phyloP scores from a whole-genome alignment of 2,888 invertebrate species.

The Megaustenia siamemsis region DNA sequence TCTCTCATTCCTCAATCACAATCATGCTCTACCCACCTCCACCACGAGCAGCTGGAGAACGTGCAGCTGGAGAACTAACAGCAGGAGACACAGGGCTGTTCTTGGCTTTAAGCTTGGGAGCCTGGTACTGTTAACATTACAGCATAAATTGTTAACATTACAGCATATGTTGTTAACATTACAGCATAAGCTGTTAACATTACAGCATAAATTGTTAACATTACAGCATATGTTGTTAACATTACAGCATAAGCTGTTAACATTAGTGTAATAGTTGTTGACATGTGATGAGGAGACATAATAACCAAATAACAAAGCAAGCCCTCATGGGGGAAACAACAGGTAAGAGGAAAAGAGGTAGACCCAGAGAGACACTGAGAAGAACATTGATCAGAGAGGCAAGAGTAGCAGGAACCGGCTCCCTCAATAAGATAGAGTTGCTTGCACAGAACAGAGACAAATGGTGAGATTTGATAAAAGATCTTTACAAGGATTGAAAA shows the following conservation, averaged over 20 bases:
- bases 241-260: background rate
- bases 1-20: background rate
- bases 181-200: background rate
- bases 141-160: background rate
- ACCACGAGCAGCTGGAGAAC: conserved; percentile 21
- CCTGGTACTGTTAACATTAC: conserved; percentile 63
- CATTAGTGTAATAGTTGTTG: background rate
- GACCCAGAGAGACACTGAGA: no score
- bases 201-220: background rate
- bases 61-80: conserved; percentile 10
- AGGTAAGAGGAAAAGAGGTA: no score
- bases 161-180: no score
- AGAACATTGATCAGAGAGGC: no score
- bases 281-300: background rate
- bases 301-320: background rate
- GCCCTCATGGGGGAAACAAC: background rate
- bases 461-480: no score
- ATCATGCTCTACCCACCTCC: background rate
- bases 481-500: no score
- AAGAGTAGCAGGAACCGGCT: no score
- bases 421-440: no score
- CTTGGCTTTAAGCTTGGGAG: conserved; percentile 61
- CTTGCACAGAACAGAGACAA: no score
- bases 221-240: background rate
- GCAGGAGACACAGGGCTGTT: background rate